Base-by-base conservation (phyloP, 1,140 invertebrate species). In the Cydia strobilella region DNA sequence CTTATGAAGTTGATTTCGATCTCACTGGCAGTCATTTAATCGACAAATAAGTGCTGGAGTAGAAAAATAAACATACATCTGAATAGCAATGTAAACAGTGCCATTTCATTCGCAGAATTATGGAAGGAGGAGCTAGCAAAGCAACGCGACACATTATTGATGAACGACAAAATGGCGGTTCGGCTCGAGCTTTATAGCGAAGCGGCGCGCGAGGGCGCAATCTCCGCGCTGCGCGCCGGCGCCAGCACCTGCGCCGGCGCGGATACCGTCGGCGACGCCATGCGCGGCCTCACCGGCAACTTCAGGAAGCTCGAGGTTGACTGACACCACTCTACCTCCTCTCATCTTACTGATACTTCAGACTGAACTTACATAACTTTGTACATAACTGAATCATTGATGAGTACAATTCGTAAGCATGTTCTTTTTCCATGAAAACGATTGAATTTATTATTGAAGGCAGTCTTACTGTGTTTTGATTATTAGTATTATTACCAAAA, bases 281-380 rank as follows among this genome's bases (percentile, higher is more conserved):
- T 96, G 86, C 88, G 94, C 74, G 96, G 96, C 1, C 94, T 96
- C 54, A 95, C 94, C 7, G 96, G 96, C 63, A 96, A 96, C 82
- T 97, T 97, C 89, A 93, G 96, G 74, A 96, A 96, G 86, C 93
- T 97, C 54, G 96, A 97, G 92, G 95, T 97, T 10, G 96, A 97
- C 88, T 96, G 91, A 94, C 31, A 51, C 4, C 13, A 20, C 65
- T 23, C 65, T 23, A 20, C 18, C 18, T 59, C 48, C 1, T 20
- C 9, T 9, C 1, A 59, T 2, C 18, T 59, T 59, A 59, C 20
- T 59, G 2, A 69, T 39, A 42, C 27, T 35, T 18, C n/a, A 35
- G 65, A 69, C 65, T 69, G 65, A 69, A 35, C n/a, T 69, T 69
- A 69, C n/a, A n/a, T 69, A 69, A 31, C 42, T 69, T 69, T 69